Evolutionary conservation across 1,140 invertebrate species (phyloP).

Genomic region (Diuraphis noxia): DNA sequence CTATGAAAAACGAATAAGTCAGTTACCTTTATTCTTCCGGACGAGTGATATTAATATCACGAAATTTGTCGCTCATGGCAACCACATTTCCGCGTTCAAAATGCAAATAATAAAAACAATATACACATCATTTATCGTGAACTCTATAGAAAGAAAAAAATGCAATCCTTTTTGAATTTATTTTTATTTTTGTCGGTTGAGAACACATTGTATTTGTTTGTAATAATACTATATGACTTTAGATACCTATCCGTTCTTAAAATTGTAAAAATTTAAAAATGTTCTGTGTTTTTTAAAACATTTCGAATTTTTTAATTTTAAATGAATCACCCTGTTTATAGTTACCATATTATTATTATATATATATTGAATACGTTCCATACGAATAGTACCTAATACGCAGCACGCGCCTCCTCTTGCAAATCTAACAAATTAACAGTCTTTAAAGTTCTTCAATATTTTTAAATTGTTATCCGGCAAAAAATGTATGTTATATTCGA

Average conservation of each 20-base stretch:
- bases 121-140: neutral
- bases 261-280: neutral
- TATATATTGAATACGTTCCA: no score
- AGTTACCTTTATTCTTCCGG: neutral
- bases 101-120: no score
- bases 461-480: no score
- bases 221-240: neutral
- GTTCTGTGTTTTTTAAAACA: neutral
- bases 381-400: no score
- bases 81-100: neutral
- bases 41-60: neutral
- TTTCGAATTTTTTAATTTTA: neutral
- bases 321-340: neutral
- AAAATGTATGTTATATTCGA: no score
- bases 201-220: neutral
- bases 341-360: no score
- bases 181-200: neutral
- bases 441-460: no score
- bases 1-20: neutral
- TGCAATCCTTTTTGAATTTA: neutral
- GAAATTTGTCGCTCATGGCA: neutral
- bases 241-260: neutral
- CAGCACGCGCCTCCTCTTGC: no score
- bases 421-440: no score
- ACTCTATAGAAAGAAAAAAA: neutral